Percentiles rank a stretch among this genome's conserved stretches.
Evolutionary conservation across 1,140 invertebrate species (phyloP).

Genomic region (Saccostrea glomerata): DNA sequence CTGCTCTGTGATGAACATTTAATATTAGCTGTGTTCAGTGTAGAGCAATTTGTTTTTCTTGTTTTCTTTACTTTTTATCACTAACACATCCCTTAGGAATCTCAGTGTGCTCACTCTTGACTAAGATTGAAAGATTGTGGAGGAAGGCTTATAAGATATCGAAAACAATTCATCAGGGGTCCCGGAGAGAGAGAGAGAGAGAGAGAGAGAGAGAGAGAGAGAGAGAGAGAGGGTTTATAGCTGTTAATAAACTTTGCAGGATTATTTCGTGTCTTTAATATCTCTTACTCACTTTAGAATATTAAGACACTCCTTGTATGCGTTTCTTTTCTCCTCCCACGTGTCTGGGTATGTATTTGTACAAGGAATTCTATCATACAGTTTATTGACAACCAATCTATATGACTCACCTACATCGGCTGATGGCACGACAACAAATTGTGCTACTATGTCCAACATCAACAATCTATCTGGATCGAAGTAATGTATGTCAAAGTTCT

Average conservation of each 20-base stretch:
- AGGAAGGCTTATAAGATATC: neutral
- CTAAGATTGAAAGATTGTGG: neutral
- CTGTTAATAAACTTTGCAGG: neutral
- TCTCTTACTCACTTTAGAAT: neutral
- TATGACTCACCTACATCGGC: neutral
- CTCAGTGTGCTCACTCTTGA: neutral
- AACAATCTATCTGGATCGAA: too few relatives aligned
- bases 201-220: constrained; percentile 24
- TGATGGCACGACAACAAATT: neutral
- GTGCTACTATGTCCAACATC: too few relatives aligned
- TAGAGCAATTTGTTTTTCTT: neutral
- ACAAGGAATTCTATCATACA: neutral
- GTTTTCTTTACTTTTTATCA: neutral
- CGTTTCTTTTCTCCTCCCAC: neutral
- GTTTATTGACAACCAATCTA: neutral
- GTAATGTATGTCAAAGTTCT: too few relatives aligned
- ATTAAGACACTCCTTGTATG: neutral
- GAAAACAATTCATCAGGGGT: neutral
- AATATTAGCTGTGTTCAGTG: neutral
- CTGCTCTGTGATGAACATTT: neutral
- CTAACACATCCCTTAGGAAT: neutral
- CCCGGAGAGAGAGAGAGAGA: constrained; percentile 43
- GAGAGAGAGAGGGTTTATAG: neutral
- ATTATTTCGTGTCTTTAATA: neutral
- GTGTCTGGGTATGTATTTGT: neutral